Percentiles rank a stretch among this genome's conserved stretches.
phyloP scores from a whole-genome alignment of 2,797 vertebrate species.

The Podargus strigoides region DNA sequence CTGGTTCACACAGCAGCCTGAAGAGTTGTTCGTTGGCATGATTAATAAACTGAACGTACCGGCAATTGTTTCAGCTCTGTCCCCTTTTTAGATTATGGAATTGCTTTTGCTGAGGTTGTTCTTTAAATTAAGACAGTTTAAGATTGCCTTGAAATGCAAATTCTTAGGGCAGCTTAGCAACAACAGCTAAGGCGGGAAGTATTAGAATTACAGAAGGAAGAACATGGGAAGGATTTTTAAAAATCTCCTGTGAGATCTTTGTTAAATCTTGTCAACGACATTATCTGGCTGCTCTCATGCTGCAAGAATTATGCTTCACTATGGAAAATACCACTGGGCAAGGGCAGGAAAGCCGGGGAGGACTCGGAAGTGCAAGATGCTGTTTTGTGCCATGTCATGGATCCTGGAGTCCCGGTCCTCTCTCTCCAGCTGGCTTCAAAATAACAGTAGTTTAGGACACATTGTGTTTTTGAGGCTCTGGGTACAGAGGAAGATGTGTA shows the following conservation, averaged over 20 bases:
- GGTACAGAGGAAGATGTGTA: background rate
- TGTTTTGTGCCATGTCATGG: background rate
- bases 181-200: background rate
- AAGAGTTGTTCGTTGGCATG: background rate
- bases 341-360: background rate
- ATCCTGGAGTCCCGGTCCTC: background rate
- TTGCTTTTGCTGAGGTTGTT: background rate
- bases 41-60: background rate
- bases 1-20: background rate
- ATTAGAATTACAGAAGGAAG: background rate
- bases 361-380: background rate
- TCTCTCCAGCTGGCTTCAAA: background rate
- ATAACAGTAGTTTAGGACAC: background rate
- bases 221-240: background rate
- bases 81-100: background rate
- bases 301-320: background rate
- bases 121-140: background rate
- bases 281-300: background rate
- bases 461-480: background rate
- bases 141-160: constrained; percentile 19
- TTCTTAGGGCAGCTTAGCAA: constrained; percentile 8
- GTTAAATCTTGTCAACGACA: background rate
- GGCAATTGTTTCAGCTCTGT: background rate
- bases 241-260: background rate
- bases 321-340: background rate